Evolutionary conservation across 1,140 invertebrate species (phyloP), one percentile per base, ranked within the genome.

Genomic region (Bacillus rossius): DNA sequence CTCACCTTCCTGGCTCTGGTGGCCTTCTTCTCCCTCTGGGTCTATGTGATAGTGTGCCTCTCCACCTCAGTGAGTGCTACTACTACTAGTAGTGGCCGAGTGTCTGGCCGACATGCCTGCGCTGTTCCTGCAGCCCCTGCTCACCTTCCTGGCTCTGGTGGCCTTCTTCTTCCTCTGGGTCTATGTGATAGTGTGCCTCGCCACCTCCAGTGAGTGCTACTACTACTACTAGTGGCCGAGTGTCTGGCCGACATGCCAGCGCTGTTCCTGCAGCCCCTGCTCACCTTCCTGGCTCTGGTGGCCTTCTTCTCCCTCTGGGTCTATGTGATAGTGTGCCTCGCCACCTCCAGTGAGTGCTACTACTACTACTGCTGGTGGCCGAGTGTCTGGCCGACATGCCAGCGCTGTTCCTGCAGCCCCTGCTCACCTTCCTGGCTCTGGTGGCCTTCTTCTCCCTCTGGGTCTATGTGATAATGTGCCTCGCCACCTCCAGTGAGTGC

Each of bases 271-370:
- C 93, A 95, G 68, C 94, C 94, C 1, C 69, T 96, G 1, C 75
- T 93, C 57, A 96, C 94, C 0, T 94, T 94, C 69, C 60, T 89
- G 43, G 80, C 87, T 47, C 76, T 96, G 0, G 72, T 88, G 23
- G 59, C 84, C 40, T 96, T 96, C 71, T 88, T 94, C 61, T 73
- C 84, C 40, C 92, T 91, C 77, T 96, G 92, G 92, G 77, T 93
- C 1, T 78, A 81, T 26, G 84, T 96, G 37, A 82, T 96, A 61
- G 74, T 85, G 22, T 84, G 77, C 65, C 72, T 89, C 4, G 81
- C 82, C n/a, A 87, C 86, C 62, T 79, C 85, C 37, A 79, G 87
- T 89, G 77, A 82, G 83, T 78, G 41, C n/a, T n/a, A n/a, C n/a
- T n/a, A n/a, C n/a, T n/a, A n/a, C n/a, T n/a, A n/a, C n/a, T n/a